phyloP scores from a whole-genome alignment of 2,797 vertebrate genomes.

The Tinamus major region DNA sequence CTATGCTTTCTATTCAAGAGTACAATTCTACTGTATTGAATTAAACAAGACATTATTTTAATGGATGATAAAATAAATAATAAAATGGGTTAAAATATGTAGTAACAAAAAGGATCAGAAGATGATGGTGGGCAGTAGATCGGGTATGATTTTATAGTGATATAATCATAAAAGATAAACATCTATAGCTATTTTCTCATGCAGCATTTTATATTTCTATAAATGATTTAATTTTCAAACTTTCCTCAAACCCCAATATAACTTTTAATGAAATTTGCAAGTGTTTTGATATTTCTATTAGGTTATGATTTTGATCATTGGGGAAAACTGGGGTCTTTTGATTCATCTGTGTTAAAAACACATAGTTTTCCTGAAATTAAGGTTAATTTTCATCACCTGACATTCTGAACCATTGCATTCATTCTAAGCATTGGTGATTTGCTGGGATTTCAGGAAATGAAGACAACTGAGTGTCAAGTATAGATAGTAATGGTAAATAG shows the following conservation, averaged over 20 bases:
- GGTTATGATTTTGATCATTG: neutral
- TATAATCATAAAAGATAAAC: neutral
- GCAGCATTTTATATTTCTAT: neutral
- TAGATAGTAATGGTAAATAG: neutral
- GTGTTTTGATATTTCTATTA: neutral
- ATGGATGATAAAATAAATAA: neutral
- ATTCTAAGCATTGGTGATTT: neutral
- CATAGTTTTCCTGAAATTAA: neutral
- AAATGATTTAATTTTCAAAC: neutral
- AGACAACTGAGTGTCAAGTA: neutral
- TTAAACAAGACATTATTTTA: neutral
- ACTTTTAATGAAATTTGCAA: neutral
- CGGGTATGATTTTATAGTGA: neutral
- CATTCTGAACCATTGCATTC: neutral
- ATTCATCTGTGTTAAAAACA: neutral
- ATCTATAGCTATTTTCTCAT: neutral
- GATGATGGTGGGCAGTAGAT: neutral
- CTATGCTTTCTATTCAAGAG: neutral
- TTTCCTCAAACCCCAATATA: accelerated
- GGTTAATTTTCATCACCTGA: neutral
- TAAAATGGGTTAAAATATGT: neutral
- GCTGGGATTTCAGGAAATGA: neutral
- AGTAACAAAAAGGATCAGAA: neutral
- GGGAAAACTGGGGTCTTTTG: neutral
- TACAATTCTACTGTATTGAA: neutral